Evolutionary conservation across 2,888 invertebrate genomes (phyloP).

Genomic region (Apeira syringaria): DNA sequence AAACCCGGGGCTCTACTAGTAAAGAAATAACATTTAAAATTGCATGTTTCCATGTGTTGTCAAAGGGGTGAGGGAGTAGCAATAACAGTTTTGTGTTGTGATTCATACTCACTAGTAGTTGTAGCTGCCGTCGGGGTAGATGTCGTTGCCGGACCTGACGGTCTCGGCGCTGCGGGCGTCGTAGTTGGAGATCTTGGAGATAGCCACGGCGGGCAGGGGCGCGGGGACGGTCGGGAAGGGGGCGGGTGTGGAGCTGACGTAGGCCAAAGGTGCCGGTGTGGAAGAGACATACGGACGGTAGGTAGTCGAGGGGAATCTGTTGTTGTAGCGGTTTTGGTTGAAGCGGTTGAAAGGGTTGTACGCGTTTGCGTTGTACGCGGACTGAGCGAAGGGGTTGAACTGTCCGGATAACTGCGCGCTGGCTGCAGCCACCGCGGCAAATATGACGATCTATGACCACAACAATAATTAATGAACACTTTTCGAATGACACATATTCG

Average conservation of each 20-base stretch:
- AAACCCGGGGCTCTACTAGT: no score
- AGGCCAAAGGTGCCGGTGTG: conserved; percentile 13
- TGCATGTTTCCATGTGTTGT: no score
- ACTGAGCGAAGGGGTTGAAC: conserved; percentile 22
- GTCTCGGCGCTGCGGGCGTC: conserved; percentile 51
- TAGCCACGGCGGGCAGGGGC: conserved; percentile 1
- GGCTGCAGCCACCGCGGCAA: conserved; percentile 52
- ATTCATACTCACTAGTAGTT: conserved; percentile 74
- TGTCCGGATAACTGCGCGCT: conserved; percentile 43
- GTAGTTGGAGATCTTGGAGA: conserved; percentile 20
- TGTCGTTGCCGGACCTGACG: conserved; percentile 65
- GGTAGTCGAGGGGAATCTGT: conserved; percentile 20
- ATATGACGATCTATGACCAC: conserved; percentile 44
- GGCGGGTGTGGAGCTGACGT: conserved; percentile 2
- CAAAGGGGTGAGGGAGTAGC: no score
- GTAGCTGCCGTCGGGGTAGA: conserved; percentile 80
- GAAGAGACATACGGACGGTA: conserved; percentile 22
- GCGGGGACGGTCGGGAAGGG: conserved; percentile 9
- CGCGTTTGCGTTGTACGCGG: not conserved
- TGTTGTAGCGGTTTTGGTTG: conserved; percentile 12
- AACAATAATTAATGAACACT: no score
- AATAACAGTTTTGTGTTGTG: no score
- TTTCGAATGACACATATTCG: conserved; percentile 1
- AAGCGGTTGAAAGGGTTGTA: conserved; percentile 11
- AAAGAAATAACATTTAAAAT: no score